phyloP scores from a whole-genome alignment of 2,888 invertebrate genomes.

The Dolichopus griseipennis region DNA sequence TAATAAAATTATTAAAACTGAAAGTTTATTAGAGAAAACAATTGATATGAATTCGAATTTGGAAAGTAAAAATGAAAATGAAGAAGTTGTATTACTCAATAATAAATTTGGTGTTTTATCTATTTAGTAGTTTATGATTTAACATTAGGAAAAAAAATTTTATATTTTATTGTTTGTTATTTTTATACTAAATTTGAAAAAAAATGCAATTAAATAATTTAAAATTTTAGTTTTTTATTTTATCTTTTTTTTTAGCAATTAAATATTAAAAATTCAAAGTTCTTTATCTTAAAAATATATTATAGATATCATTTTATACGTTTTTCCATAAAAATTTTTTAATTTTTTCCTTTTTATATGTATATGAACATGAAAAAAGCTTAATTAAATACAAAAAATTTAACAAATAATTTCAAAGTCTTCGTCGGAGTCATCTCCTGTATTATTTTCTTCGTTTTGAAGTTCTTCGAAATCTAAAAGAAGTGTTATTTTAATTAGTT shows the following conservation, averaged over 20 bases:
- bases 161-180: background rate
- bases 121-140: background rate
- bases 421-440: conserved; percentile 62
- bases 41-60: background rate
- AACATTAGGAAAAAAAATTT: background rate
- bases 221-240: background rate
- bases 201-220: too few species aligned
- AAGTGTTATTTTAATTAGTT: conserved; percentile 10
- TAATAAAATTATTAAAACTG: background rate
- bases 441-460: conserved; percentile 47
- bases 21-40: background rate
- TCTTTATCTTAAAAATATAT: background rate
- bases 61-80: background rate
- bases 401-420: conserved; percentile 65
- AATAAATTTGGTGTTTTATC: background rate
- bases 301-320: background rate
- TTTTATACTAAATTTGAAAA: too few species aligned
- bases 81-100: background rate
- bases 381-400: background rate
- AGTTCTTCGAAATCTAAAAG: conserved; percentile 29
- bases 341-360: background rate
- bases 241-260: background rate
- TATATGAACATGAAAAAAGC: conserved; percentile 3
- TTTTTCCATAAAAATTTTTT: background rate
- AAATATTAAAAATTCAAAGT: conserved; percentile 2